A percentile compares a stretch with the other conserved stretches of the same genome.
These are phyloP conservation scores for Eretmocerus hayati DNA, from an alignment of 2,888 invertebrate species.

Conservation along the genomic window DNA sequence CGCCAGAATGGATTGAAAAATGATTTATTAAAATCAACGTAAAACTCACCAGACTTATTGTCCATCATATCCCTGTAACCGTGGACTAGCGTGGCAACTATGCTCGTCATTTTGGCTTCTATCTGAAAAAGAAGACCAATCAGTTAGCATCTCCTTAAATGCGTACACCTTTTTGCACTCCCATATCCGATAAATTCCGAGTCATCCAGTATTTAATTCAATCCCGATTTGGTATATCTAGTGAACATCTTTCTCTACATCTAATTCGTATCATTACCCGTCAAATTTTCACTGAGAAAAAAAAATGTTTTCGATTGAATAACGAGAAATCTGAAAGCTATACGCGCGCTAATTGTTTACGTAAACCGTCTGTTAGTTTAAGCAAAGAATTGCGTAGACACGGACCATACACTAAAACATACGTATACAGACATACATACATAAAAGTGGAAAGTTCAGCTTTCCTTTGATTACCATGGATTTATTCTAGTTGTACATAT, in stretches of 20 bases:
- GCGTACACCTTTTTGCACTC: neutral
- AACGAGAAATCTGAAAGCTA: constrained; percentile 22
- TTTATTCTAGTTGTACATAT: no score
- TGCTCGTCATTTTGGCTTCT: constrained; percentile 52
- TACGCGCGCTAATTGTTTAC: constrained; percentile 21
- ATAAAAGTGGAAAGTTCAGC: no score
- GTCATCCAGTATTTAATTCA: no score
- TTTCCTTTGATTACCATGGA: no score
- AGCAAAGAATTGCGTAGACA: constrained; percentile 19
- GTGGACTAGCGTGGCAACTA: constrained; percentile 47
- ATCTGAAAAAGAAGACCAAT: constrained; percentile 30
- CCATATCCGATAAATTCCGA: neutral
- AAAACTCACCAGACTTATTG: constrained; percentile 61
- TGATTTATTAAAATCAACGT: no score
- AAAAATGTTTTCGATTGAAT: constrained; percentile 6
- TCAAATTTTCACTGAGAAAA: neutral
- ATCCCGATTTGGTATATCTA: no score
- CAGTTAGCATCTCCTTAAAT: neutral
- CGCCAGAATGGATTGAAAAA: no score
- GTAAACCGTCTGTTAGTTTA: constrained; percentile 16
- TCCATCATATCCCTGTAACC: constrained; percentile 68
- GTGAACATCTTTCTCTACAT: no score
- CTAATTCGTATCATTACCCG: no score
- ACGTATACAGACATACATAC: no score
- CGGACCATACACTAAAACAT: no score